Percentiles rank a stretch among this genome's conserved stretches.
phyloP scores from a whole-genome alignment of 2,113 vertebrate species.

The Acinonyx jubatus region DNA sequence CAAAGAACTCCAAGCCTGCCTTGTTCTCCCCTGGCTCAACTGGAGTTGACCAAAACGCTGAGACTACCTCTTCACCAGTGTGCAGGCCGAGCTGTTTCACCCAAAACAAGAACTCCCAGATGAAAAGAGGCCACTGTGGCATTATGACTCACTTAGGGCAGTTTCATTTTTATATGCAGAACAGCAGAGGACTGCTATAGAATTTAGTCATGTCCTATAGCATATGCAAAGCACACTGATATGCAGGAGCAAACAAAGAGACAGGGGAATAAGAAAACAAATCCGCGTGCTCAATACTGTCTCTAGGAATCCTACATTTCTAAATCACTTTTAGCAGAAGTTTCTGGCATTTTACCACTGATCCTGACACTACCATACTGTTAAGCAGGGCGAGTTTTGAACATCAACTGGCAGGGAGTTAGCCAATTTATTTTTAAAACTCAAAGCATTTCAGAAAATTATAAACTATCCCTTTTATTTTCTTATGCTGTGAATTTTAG shows the following conservation, averaged over 20 bases:
- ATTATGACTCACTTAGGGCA: neutral
- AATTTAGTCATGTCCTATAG: neutral
- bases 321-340: neutral
- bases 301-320: neutral
- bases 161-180: neutral
- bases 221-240: neutral
- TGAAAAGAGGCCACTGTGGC: neutral
- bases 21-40: neutral
- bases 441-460: constrained; percentile 44
- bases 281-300: neutral
- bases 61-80: neutral
- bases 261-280: neutral
- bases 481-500: neutral
- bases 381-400: neutral
- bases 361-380: neutral
- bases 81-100: neutral
- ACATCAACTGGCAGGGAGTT: neutral
- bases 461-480: constrained; percentile 25
- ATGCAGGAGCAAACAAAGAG: neutral
- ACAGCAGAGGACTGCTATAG: neutral
- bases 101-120: neutral
- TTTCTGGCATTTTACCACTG: neutral
- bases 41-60: neutral
- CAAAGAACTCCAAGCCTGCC: accelerated
- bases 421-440: neutral